Percentiles rank a stretch among this genome's conserved stretches.
Conservation (phyloP, 2,113 vertebrate species). For the Bostrychus sinensis region DNA sequence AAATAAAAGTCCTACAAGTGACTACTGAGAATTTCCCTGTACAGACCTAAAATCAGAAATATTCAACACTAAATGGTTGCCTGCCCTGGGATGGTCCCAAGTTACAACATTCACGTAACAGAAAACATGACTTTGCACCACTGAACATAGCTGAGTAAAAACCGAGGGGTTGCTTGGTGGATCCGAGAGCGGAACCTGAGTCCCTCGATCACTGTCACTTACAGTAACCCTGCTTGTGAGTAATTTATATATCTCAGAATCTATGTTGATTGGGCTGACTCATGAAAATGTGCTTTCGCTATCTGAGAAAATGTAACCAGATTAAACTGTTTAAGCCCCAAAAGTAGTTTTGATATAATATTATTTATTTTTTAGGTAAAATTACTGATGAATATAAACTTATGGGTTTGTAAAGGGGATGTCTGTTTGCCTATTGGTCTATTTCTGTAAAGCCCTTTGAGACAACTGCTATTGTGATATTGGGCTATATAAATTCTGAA, state of each 20-base stretch:
- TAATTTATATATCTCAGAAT: slow-evolving; percentile 62
- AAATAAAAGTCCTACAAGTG: slow-evolving; percentile 48
- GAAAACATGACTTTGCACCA: slow-evolving; percentile 65
- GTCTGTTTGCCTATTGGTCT: too few species aligned
- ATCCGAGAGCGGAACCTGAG: slow-evolving; percentile 39
- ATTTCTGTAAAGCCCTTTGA: too few species aligned
- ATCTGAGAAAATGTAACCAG: slow-evolving; percentile 54
- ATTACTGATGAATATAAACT: too few species aligned
- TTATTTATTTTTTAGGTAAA: too few species aligned
- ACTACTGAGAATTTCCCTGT: slow-evolving; percentile 63
- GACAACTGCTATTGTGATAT: too few species aligned
- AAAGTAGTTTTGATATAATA: too few species aligned
- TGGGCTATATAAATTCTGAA: too few species aligned
- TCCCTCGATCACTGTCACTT: slow-evolving; percentile 54
- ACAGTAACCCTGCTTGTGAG: slow-evolving; percentile 67
- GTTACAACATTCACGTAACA: slow-evolving; percentile 50
- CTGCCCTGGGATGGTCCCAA: slow-evolving; percentile 53
- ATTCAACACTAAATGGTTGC: slow-evolving; percentile 28
- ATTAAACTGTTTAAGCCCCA: background rate
- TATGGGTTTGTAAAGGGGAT: too few species aligned
- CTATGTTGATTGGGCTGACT: slow-evolving; percentile 43
- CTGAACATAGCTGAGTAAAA: slow-evolving; percentile 34
- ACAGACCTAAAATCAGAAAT: slow-evolving; percentile 36
- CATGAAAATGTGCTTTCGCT: slow-evolving; percentile 26
- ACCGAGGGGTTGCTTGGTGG: slow-evolving; percentile 42